Evolutionary conservation across 2,888 invertebrate genomes (phyloP).

Genomic region (Melangyna quadrimaculata): DNA sequence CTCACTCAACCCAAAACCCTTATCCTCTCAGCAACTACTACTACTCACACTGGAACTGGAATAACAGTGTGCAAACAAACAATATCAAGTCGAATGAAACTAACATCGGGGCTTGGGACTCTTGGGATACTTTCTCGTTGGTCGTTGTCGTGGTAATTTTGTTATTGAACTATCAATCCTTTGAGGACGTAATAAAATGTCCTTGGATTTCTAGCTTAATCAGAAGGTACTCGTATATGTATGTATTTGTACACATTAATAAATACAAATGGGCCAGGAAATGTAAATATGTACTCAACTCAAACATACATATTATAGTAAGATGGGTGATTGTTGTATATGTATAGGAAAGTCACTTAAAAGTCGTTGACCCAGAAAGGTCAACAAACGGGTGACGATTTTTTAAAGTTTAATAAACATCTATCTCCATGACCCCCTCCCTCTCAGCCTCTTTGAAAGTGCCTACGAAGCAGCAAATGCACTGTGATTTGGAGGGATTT

Average conservation of each 20-base stretch:
- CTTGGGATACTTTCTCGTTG: background rate
- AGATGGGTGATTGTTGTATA: too few species aligned
- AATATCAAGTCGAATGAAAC: constrained; percentile 5
- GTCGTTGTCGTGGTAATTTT: constrained; percentile 21
- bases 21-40: background rate
- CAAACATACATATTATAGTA: background rate
- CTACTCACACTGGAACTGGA: too few species aligned
- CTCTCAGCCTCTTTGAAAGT: too few species aligned
- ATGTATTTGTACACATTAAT: constrained; percentile 4
- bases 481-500: too few species aligned
- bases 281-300: background rate
- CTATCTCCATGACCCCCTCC: too few species aligned
- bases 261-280: constrained; percentile 10
- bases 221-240: constrained; percentile 9
- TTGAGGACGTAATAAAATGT: constrained; percentile 56
- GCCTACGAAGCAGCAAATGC: too few species aligned
- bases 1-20: background rate
- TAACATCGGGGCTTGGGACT: background rate
- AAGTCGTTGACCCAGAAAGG: background rate
- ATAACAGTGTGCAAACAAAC: constrained; percentile 33
- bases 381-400: background rate
- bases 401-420: too few species aligned
- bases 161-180: constrained; percentile 65
- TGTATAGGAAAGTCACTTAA: background rate
- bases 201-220: constrained; percentile 50